A percentile compares a stretch with the other conserved stretches of the same genome.
Evolutionary conservation across 2,113 vertebrate species (phyloP).

Genomic region (Oncorhynchus clarkii): DNA sequence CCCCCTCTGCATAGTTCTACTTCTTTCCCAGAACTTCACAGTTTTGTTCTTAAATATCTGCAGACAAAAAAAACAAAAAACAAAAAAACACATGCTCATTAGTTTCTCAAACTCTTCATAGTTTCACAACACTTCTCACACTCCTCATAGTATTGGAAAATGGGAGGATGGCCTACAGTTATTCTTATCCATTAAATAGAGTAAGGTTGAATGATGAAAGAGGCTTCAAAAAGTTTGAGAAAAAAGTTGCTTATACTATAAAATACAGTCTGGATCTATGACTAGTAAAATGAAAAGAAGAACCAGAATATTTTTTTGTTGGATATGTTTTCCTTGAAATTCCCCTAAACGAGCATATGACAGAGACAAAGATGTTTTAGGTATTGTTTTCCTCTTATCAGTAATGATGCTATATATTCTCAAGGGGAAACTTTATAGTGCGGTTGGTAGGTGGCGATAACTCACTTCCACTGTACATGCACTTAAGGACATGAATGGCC

Average conservation of each 20-base stretch:
- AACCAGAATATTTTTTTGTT: neutral
- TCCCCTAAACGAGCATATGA: neutral
- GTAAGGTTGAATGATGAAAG: conserved; percentile 24
- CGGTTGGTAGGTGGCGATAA: neutral
- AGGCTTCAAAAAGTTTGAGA: conserved; percentile 25
- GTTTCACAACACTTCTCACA: neutral
- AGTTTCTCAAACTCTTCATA: conserved; percentile 21
- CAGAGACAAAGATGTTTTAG: neutral
- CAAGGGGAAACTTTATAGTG: neutral
- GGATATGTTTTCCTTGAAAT: no score
- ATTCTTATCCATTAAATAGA: conserved; percentile 43
- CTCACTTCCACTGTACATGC: conserved; percentile 8
- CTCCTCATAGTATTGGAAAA: no score
- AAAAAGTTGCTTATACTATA: conserved; percentile 10
- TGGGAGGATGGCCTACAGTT: conserved; percentile 31
- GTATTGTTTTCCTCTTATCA: neutral
- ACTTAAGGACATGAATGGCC: neutral
- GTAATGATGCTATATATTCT: neutral
- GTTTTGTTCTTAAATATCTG: neutral
- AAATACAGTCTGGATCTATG: conserved; percentile 22
- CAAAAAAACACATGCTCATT: conserved; percentile 51
- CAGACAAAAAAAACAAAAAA: conserved; percentile 2
- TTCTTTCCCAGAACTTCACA: conserved; percentile 16
- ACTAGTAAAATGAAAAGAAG: neutral
- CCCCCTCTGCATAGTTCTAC: conserved; percentile 37